Percentiles rank a stretch among this genome's conserved stretches.
phyloP scores from a whole-genome alignment of 2,113 vertebrate genomes.

The Riparia riparia region DNA sequence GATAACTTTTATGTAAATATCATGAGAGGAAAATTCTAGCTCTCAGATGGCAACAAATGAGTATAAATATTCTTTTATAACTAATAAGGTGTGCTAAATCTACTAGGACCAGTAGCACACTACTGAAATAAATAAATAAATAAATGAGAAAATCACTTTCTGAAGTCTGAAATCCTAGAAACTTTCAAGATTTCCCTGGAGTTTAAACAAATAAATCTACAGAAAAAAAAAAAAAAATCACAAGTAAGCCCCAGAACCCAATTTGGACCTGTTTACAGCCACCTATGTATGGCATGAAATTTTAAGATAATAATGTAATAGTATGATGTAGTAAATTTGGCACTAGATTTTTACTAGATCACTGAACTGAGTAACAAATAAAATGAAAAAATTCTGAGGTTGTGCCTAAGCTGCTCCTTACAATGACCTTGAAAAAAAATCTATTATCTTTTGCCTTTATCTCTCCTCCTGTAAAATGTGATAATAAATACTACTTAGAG shows the following conservation, averaged over 20 bases:
- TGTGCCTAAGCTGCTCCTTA: not conserved
- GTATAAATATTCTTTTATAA: not conserved
- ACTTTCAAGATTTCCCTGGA: not conserved
- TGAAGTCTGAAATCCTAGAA: not conserved
- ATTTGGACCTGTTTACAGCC: not conserved
- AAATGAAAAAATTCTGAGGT: not conserved
- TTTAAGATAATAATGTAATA: not conserved
- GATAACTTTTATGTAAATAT: not conserved
- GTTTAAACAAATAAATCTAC: not conserved
- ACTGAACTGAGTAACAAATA: slow-evolving; percentile 25
- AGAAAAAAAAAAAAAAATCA: not conserved
- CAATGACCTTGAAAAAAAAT: slow-evolving; percentile 11
- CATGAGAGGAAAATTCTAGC: not conserved
- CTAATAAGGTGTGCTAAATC: not conserved
- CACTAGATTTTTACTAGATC: not conserved
- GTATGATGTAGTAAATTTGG: not conserved
- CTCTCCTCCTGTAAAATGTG: not conserved
- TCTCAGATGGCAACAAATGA: not conserved
- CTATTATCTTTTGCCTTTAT: slow-evolving; percentile 4
- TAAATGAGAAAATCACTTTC: not conserved
- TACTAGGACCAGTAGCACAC: not conserved
- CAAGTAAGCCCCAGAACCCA: not conserved
- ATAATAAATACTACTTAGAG: slow-evolving; percentile 12
- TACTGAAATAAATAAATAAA: not conserved
- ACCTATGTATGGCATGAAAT: not conserved